Percentiles rank a stretch among this genome's conserved stretches.
Conservation (phyloP, 1,140 invertebrate species). For the Eumaeus atala region DNA sequence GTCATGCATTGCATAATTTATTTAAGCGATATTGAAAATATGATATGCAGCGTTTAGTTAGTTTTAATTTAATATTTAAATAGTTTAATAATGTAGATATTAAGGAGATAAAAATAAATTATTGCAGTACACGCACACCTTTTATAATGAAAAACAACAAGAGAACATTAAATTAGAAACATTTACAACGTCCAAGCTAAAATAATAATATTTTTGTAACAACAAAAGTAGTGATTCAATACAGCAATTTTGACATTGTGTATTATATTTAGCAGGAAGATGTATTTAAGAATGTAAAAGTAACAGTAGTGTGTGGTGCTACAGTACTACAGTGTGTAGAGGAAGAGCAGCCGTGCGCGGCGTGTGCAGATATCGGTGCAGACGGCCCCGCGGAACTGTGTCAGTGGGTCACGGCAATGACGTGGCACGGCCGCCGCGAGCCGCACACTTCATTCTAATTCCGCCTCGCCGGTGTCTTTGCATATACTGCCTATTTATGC, state of each 20-base stretch:
- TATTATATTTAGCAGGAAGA: no score
- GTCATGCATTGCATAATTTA: slow-evolving; percentile 64
- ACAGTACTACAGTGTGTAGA: slow-evolving; percentile 36
- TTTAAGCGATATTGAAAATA: slow-evolving; percentile 43
- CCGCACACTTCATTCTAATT: slow-evolving; percentile 72
- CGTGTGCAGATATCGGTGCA: slow-evolving; percentile 72
- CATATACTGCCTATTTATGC: slow-evolving; percentile 48
- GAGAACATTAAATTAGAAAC: no score
- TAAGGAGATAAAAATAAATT: no score
- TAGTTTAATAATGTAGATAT: no score
- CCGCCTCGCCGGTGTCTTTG: slow-evolving; percentile 66
- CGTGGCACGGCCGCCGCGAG: slow-evolving; percentile 65
- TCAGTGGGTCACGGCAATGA: slow-evolving; percentile 73
- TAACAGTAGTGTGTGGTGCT: slow-evolving; percentile 20
- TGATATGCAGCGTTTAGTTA: slow-evolving; percentile 17
- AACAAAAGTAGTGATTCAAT: no score
- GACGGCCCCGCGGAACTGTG: slow-evolving; percentile 70
- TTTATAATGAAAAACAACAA: no score
- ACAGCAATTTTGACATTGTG: no score
- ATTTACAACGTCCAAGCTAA: no score
- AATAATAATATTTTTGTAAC: no score
- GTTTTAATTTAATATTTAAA: neutral
- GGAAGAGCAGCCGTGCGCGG: slow-evolving; percentile 60
- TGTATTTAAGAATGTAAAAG: no score
- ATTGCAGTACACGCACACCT: no score